A percentile compares a stretch with the other conserved stretches of the same genome.
Conservation (phyloP, 2,113 vertebrate species). For the Elgaria multicarinata region DNA sequence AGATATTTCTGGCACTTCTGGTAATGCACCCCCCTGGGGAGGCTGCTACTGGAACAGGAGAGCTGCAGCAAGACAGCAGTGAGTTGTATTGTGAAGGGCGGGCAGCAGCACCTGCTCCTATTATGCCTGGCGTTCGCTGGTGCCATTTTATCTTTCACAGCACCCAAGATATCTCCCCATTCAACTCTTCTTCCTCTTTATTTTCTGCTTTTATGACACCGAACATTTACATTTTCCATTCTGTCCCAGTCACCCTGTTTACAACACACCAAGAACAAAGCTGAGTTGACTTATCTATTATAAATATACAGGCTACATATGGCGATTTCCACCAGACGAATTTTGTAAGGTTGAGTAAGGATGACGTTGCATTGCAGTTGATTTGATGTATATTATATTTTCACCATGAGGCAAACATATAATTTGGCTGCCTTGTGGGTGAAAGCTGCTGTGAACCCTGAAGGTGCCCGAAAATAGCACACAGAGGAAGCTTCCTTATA, state of each 20-base stretch:
- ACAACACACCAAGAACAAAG: background rate
- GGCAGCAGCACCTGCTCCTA: background rate
- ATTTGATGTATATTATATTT: background rate
- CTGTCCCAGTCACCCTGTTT: slow-evolving; percentile 8
- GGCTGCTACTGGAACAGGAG: background rate
- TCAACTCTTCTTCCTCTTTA: background rate
- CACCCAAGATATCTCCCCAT: slow-evolving; percentile 3
- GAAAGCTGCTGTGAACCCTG: background rate
- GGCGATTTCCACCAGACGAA: background rate
- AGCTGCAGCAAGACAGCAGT: background rate
- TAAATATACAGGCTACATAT: background rate
- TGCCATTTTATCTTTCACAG: slow-evolving; percentile 19
- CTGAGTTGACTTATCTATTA: slow-evolving; percentile 26
- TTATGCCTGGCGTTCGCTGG: background rate
- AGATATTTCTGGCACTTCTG: background rate
- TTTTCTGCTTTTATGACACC: background rate
- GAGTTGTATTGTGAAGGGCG: background rate
- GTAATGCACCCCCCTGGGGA: background rate
- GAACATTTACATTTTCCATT: slow-evolving; percentile 22
- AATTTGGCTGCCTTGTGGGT: background rate
- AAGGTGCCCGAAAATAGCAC: background rate
- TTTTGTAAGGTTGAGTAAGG: background rate
- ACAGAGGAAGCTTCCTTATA: background rate
- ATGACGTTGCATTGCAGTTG: background rate
- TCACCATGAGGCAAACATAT: background rate